Evolutionary conservation across 2,797 vertebrate species (phyloP), one percentile per base, ranked within the genome.

Genomic region (Ibycter americanus): DNA sequence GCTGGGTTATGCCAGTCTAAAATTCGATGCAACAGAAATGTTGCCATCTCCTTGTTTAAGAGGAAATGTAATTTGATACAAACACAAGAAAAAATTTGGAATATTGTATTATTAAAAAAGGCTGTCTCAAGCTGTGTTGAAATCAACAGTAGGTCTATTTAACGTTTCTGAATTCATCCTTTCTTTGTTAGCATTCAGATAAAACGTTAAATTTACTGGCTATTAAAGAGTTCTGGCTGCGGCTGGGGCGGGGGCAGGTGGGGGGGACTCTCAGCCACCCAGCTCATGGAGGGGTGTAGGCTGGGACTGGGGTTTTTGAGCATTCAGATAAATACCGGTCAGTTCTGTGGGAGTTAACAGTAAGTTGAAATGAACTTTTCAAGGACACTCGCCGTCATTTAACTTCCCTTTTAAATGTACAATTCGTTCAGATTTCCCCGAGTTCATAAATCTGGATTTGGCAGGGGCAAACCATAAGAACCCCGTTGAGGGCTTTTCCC

Each of bases 131-230:
- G 72, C 94, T 91, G 84, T 80, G 81, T 52, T 62, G 84, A 77
- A 93, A 73, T 67, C 54, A 89, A 92, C 76, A 92, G 87, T 87
- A 72, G 51, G 62, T 70, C 90, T 93, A 25, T 84, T 95, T 84
- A 93, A 94, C 47, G 36, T 97, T 94, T 95, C 83, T 93, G 91
- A 93, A 95, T 93, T 90, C 83, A 51, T 51, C 67, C 88, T 90
- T 96, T 91, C 86, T 97, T 87, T 91, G 63, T 84, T 89, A 87
- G 25, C 31, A 46, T 85, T 74, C 95, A 92, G 90, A 92, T 95
- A 83, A 91, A 89, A 93, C 83, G 89, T 80, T 85, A 68, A 71
- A 92, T 92, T 94, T 91, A 65, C 71, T 86, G 90, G 63, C 81
- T 79, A 34, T 93, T 72, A 79, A 49, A 46, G 68, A 61, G 52